Evolutionary conservation across 2,888 invertebrate genomes (phyloP).

Genomic region (Chrysolina oricalcia): DNA sequence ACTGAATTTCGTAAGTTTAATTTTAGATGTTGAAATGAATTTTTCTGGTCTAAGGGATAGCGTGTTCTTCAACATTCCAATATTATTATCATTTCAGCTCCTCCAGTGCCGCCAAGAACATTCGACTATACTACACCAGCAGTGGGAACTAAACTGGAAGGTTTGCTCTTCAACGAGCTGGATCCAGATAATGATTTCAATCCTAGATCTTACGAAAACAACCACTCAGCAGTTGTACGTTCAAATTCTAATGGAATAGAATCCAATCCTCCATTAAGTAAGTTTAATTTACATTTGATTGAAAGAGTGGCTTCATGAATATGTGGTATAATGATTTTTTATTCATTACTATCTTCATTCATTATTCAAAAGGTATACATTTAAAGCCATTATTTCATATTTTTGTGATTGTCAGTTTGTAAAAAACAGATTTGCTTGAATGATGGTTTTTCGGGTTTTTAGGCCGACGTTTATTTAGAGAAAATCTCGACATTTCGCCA

Average conservation of each 20-base stretch:
- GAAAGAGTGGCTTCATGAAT: not conserved
- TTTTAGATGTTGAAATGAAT: too few species aligned
- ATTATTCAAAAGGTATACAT: too few species aligned
- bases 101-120: constrained; percentile 73
- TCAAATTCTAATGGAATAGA: constrained; percentile 65
- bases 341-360: too few species aligned
- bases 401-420: too few species aligned
- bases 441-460: too few species aligned
- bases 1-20: too few species aligned
- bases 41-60: too few species aligned
- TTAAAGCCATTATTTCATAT: too few species aligned
- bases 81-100: constrained; percentile 62
- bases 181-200: constrained; percentile 90
- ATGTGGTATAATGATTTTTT: not conserved
- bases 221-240: constrained; percentile 68
- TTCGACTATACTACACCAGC: constrained; percentile 75
- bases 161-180: constrained; percentile 84
- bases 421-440: too few species aligned
- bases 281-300: not conserved
- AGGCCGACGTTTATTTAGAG: too few species aligned
- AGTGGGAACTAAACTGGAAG: constrained; percentile 86
- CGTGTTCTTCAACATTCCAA: too few species aligned
- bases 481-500: too few species aligned
- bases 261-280: constrained; percentile 76
- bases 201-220: constrained; percentile 87